Conservation (phyloP, 2,888 invertebrate species). For the Polydesmus complanatus region DNA sequence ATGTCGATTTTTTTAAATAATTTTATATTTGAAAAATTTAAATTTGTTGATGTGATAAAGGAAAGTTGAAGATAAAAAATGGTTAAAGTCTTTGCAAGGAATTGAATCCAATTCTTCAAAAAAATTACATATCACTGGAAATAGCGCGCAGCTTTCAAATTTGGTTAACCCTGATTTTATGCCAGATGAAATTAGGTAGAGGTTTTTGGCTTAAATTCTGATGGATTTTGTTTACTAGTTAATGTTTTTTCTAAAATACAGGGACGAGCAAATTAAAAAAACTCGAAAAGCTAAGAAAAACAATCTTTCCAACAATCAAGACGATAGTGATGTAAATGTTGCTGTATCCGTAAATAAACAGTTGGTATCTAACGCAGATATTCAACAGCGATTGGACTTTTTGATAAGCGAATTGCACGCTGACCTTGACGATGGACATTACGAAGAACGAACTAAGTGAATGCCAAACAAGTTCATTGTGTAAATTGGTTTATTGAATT, state of each 20-base stretch:
- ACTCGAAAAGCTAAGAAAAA: not conserved
- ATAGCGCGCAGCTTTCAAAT: not conserved
- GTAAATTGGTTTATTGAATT: constrained; percentile 3
- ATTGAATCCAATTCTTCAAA: not conserved
- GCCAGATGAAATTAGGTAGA: not conserved
- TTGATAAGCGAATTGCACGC: not conserved
- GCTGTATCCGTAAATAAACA: not conserved
- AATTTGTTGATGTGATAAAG: not conserved
- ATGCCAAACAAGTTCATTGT: no score
- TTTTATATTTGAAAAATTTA: not conserved
- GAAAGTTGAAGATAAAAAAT: not conserved
- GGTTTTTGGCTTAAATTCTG: no score
- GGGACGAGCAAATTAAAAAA: not conserved
- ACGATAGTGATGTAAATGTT: not conserved
- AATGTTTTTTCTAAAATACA: not conserved
- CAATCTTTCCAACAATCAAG: not conserved
- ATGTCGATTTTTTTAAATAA: no score
- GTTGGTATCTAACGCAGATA: not conserved
- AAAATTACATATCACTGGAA: not conserved
- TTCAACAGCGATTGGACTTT: not conserved
- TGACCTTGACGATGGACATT: constrained; percentile 1
- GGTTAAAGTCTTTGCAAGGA: not conserved
- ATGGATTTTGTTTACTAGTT: not conserved
- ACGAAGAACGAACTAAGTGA: not conserved
- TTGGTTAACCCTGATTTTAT: not conserved